Evolutionary conservation across 1,140 invertebrate genomes (phyloP).

Genomic region (Chymomyza costata): DNA sequence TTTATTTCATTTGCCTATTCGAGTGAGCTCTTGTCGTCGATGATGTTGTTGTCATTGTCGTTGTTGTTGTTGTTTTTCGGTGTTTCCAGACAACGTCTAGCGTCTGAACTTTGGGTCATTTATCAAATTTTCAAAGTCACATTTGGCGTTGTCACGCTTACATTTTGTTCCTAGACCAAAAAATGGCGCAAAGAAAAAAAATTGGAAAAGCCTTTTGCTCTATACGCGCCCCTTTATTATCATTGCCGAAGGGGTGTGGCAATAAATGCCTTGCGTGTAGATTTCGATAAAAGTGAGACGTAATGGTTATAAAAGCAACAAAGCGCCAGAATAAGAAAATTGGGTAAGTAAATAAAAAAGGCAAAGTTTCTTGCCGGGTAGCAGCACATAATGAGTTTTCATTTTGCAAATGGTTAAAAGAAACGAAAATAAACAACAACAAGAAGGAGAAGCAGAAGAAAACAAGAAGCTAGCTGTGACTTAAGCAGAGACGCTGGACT

Average conservation of each 20-base stretch:
- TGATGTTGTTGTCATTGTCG: too few species aligned
- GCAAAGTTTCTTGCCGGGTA: constrained; percentile 20
- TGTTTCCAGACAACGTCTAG: constrained; percentile 32
- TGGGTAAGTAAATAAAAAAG: constrained; percentile 9
- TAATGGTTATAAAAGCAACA: constrained; percentile 34
- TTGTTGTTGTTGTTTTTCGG: constrained; percentile 26
- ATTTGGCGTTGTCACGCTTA: constrained; percentile 70
- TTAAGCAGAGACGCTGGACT: too few species aligned
- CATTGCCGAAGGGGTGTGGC: constrained; percentile 16
- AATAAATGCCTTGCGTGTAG: constrained; percentile 36
- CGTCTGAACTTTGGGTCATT: constrained; percentile 56
- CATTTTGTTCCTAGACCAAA: constrained; percentile 31
- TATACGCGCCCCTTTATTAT: constrained; percentile 6
- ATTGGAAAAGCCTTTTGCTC: constrained; percentile 57
- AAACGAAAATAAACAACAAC: too few species aligned
- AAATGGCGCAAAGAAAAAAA: constrained; percentile 16
- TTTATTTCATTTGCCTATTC: constrained; percentile 38
- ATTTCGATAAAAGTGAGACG: constrained; percentile 65
- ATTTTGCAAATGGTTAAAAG: constrained; percentile 40
- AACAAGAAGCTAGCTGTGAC: not conserved
- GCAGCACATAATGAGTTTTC: constrained; percentile 63
- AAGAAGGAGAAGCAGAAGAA: not conserved
- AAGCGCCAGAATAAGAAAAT: too few species aligned
- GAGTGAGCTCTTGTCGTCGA: too few species aligned
- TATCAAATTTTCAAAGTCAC: constrained; percentile 73